phyloP scores from a whole-genome alignment of 1,140 invertebrate genomes.

The Saccostrea echinata region DNA sequence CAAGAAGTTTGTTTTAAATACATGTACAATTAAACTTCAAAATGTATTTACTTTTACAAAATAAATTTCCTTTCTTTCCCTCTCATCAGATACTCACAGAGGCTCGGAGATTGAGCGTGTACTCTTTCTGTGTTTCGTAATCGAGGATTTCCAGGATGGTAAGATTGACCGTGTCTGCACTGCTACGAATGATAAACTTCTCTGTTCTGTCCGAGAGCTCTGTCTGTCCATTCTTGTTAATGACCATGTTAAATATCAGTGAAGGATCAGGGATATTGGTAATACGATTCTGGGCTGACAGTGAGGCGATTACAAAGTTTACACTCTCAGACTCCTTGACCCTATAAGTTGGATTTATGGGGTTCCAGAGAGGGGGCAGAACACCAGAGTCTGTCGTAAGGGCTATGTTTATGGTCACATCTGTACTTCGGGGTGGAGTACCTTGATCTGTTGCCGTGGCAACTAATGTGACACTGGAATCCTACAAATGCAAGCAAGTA shows the following conservation, averaged over 20 bases:
- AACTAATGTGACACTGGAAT: conserved; percentile 16
- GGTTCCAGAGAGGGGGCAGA: conserved; percentile 34
- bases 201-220: conserved; percentile 10
- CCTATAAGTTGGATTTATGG: neutral
- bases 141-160: conserved; percentile 37
- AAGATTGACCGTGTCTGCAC: conserved; percentile 40
- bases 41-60: neutral
- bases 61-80: neutral
- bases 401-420: neutral
- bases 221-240: conserved; percentile 23
- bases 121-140: conserved; percentile 36
- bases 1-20: no score
- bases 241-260: conserved; percentile 15
- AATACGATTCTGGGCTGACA: conserved; percentile 40
- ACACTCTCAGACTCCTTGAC: conserved; percentile 15
- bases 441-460: conserved; percentile 49
- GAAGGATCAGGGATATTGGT: conserved; percentile 10
- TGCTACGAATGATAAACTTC: neutral
- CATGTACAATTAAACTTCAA: no score
- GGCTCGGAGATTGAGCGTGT: conserved; percentile 38
- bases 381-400: conserved; percentile 13
- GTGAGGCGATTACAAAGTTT: conserved; percentile 33
- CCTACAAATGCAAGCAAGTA: conserved; percentile 30
- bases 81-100: conserved; percentile 29
- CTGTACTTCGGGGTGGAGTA: neutral